Conservation (phyloP, 2,888 invertebrate genomes). For the Imbricaverruca yamaguchii region DNA sequence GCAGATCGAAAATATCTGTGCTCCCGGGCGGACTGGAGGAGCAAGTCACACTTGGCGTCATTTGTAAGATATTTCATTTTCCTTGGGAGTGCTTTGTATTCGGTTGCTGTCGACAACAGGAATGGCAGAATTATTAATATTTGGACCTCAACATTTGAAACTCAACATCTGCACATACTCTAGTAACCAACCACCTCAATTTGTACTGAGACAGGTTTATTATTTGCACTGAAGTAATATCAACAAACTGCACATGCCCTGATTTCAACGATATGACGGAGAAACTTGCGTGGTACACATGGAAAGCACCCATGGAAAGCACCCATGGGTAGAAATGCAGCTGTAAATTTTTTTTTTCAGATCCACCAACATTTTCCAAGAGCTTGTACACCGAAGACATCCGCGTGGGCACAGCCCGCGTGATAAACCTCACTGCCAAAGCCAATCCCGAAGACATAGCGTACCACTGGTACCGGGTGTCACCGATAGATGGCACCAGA, state of each 20-base stretch:
- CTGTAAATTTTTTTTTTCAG: not conserved
- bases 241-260: too few species aligned
- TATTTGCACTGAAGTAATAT: too few species aligned
- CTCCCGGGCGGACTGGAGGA: constrained; percentile 27
- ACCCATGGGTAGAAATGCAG: too few species aligned
- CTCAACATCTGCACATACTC: too few species aligned
- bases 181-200: too few species aligned
- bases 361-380: not conserved
- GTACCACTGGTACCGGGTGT: constrained; percentile 24
- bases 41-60: constrained; percentile 28
- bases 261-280: too few species aligned
- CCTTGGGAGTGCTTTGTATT: not conserved
- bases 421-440: constrained; percentile 31
- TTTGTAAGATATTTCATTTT: constrained; percentile 28
- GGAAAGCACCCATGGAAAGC: too few species aligned
- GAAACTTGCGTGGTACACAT: too few species aligned
- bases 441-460: constrained; percentile 29
- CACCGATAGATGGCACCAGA: constrained; percentile 5
- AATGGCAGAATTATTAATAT: too few species aligned
- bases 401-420: constrained; percentile 28
- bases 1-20: constrained; percentile 25
- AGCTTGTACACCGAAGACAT: constrained; percentile 26
- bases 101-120: too few species aligned
- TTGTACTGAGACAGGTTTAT: too few species aligned
- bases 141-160: too few species aligned